Conservation (phyloP, 2,888 invertebrate species). For the Melipona beecheii region DNA sequence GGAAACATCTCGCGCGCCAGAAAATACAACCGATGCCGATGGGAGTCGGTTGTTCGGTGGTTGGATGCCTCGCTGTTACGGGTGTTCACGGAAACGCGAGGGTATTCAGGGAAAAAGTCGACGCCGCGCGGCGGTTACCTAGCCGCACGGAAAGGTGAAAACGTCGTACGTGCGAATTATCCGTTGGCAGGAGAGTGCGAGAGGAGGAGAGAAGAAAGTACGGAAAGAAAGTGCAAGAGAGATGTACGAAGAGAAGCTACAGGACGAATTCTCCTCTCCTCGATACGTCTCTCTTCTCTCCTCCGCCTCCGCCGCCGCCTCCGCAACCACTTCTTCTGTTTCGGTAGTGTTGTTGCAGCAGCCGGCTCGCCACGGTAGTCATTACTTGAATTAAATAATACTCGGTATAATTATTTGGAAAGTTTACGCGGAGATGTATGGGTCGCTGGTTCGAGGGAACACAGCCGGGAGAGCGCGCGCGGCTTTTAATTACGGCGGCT, state of each 20-base stretch:
- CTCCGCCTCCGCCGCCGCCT: neutral
- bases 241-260: neutral
- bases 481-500: slow-evolving; percentile 59
- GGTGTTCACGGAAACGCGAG: slow-evolving; percentile 26
- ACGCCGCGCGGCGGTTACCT: neutral
- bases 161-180: slow-evolving; percentile 52
- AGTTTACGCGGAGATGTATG: slow-evolving; percentile 46
- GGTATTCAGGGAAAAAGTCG: slow-evolving; percentile 28
- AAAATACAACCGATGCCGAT: no score
- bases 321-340: slow-evolving; percentile 4
- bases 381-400: slow-evolving; percentile 67
- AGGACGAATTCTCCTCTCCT: neutral
- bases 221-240: neutral
- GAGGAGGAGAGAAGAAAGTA: neutral
- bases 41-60: neutral
- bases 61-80: neutral
- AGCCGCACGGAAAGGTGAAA: slow-evolving; percentile 33
- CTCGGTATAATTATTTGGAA: slow-evolving; percentile 68
- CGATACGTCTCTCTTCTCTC: neutral
- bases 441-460: slow-evolving; percentile 30
- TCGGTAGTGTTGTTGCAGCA: slow-evolving; percentile 34
- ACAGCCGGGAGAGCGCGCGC: slow-evolving; percentile 8
- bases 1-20: neutral
- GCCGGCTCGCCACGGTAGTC: slow-evolving; percentile 39
- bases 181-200: slow-evolving; percentile 21